Evolutionary conservation across 2,113 vertebrate species (phyloP).

Genomic region (Nothoprocta pentlandii): DNA sequence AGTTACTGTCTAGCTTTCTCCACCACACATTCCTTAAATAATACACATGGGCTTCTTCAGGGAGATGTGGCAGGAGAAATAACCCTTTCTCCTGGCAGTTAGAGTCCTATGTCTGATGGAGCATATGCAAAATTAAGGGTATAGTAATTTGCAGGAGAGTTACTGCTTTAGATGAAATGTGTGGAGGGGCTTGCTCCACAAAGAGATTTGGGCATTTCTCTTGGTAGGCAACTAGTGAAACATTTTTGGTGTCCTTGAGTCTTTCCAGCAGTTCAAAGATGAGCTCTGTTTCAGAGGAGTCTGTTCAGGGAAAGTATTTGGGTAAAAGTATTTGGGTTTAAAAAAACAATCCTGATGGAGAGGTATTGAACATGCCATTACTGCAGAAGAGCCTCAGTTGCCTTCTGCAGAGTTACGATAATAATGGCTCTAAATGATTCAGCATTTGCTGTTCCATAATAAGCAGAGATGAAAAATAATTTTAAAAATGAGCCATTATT

Average conservation of each 20-base stretch:
- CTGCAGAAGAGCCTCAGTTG: background rate
- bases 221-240: background rate
- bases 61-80: background rate
- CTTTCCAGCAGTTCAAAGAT: background rate
- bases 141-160: background rate
- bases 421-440: background rate
- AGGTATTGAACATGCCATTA: background rate
- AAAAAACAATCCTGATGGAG: background rate
- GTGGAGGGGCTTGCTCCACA: background rate
- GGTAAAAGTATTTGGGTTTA: background rate
- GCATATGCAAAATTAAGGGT: background rate
- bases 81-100: background rate
- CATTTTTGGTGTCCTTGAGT: background rate
- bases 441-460: background rate
- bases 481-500: background rate
- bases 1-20: background rate
- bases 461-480: background rate
- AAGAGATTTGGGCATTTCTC: background rate
- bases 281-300: background rate
- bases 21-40: background rate
- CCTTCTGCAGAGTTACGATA: background rate
- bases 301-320: background rate
- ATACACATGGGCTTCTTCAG: background rate
- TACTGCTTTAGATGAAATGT: background rate
- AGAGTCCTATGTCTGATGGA: background rate